phyloP scores from a whole-genome alignment of 2,888 invertebrate genomes.

The Petrolisthes manimaculis region DNA sequence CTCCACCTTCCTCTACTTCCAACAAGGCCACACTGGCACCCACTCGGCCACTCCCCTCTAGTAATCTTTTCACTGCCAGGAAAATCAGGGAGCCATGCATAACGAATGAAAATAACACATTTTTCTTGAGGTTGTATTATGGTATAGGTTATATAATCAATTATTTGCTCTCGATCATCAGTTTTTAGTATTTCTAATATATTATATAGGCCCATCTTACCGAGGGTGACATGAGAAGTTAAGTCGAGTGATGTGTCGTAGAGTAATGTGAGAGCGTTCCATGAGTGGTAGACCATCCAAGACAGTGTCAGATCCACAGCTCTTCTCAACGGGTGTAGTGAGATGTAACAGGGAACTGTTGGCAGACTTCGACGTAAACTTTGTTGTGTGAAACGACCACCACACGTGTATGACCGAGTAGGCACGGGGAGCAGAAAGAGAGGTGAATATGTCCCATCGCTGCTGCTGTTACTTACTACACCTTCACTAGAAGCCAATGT shows the following conservation, averaged over 20 bases:
- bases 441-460: too few relatives aligned
- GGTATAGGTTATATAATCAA: too few relatives aligned
- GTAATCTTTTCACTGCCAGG: conserved; percentile 8
- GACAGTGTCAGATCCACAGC: not conserved
- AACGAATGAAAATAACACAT: not conserved
- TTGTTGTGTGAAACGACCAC: too few relatives aligned
- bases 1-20: not conserved
- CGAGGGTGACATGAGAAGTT: not conserved
- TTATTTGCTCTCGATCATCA: not conserved
- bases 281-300: conserved; percentile 16
- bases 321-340: not conserved
- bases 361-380: not conserved
- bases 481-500: too few relatives aligned
- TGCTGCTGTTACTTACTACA: too few relatives aligned
- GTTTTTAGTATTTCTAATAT: not conserved
- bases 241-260: not conserved
- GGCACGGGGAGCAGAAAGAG: not conserved
- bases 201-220: not conserved
- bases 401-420: not conserved
- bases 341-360: not conserved
- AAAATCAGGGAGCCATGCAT: not conserved
- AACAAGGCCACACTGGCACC: too few relatives aligned
- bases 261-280: not conserved
- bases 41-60: not conserved
- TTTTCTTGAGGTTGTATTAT: not conserved